A percentile compares a stretch with the other conserved stretches of the same genome.
These are phyloP conservation scores for Malurus melanocephalus DNA, from an alignment of 2,113 vertebrate species.

Conservation along the genomic window DNA sequence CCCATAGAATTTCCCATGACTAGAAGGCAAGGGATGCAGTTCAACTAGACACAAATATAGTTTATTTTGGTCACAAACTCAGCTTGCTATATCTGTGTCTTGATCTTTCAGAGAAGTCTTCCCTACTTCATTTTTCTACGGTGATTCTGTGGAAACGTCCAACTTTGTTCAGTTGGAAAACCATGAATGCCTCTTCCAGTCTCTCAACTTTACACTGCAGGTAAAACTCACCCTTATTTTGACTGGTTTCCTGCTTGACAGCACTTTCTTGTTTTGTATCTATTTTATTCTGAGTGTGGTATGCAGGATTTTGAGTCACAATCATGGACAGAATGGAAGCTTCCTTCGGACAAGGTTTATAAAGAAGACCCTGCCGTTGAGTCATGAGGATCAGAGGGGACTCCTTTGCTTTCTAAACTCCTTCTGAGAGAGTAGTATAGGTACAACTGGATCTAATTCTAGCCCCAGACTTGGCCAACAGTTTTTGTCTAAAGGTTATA, in stretches of 20 bases:
- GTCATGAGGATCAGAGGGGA: background rate
- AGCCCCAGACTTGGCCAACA: background rate
- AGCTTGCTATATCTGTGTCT: background rate
- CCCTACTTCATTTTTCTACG: constrained; percentile 90
- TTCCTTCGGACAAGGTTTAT: fast-evolving
- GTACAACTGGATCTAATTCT: background rate
- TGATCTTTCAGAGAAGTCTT: constrained; percentile 80
- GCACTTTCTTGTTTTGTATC: background rate
- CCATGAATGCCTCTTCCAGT: constrained; percentile 89
- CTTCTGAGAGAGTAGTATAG: background rate
- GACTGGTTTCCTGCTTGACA: background rate
- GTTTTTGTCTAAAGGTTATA: background rate
- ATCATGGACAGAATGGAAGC: background rate
- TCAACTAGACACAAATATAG: background rate
- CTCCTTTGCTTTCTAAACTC: background rate
- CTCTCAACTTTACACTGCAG: constrained; percentile 93
- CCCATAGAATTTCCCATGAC: background rate
- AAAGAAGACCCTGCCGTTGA: background rate
- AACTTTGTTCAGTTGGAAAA: constrained; percentile 86
- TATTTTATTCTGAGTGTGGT: background rate
- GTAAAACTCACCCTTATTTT: constrained; percentile 64
- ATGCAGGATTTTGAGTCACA: background rate
- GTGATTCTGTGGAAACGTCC: constrained; percentile 85
- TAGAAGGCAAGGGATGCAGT: background rate
- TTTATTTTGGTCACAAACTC: background rate